Evolutionary conservation across 2,888 invertebrate species (phyloP), one percentile per base, ranked within the genome.

Genomic region (Zootermopsis nevadensis): DNA sequence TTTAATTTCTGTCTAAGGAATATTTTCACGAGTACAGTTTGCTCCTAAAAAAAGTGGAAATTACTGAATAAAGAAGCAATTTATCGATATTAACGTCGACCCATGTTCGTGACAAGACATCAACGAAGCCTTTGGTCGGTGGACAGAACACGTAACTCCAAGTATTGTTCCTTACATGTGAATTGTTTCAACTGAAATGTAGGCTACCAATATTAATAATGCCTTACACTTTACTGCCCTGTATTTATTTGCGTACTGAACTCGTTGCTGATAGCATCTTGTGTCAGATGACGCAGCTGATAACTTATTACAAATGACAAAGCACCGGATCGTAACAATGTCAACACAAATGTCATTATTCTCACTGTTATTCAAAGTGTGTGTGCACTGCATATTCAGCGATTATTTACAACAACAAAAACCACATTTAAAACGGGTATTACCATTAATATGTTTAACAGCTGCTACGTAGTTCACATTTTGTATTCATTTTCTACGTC

Each of bases 261-360:
- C 27, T 66, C 69, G 4, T 33, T 33, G 19, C 69, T 6, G 15
- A 24, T 15, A 2, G 7, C 69, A 31, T 31, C 6, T 27, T 33
- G 30, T 33, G 15, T 30, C 4, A 33, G 2, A 31, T 22, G 1
- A 69, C 33, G 22, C 4, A 33, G 10, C 69, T 69, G 69, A 33
- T 69, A 31, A 22, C 69, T 69, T 33, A 30, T 66, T 27, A 66
- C 19, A 66, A n/a, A 69, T 69, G 33, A 30, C 33, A 33, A 69
- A 33, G 19, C 33, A 69, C 33, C 33, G 15, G 30, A 31, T 69
- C 33, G 22, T 69, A 69, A n/a, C 66, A 66, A 27, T 31, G 33
- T 84, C 84, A 84, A 76, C 84, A 84, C 82, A 84, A 84, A 82
- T 84, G 84, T 84, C 84, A 84, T 74, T 83, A 82, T 84, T 81